These are phyloP conservation scores for Phragmatobia fuliginosa DNA, from an alignment of 2,888 invertebrate species.

Conservation along the genomic window DNA sequence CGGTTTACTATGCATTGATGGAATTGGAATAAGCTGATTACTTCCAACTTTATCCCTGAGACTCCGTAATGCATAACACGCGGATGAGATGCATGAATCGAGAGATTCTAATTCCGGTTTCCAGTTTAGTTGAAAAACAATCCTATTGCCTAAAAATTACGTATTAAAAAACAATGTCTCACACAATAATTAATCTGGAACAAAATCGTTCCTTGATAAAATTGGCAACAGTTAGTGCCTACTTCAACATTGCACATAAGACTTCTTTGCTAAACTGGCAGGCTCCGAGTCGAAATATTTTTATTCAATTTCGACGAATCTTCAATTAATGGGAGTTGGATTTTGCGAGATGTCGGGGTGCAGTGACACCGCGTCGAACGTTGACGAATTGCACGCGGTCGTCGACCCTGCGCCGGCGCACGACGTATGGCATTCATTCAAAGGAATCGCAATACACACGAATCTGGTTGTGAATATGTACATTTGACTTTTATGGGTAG, in stretches of 20 bases:
- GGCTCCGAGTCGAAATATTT: neutral
- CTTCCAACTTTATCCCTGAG: too few relatives aligned
- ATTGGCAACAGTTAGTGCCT: neutral
- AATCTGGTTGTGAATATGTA: neutral
- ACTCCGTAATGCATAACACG: too few relatives aligned
- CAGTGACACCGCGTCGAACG: slow-evolving; percentile 40
- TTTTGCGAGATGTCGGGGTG: slow-evolving; percentile 39
- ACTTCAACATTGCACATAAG: neutral
- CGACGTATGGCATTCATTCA: slow-evolving; percentile 41
- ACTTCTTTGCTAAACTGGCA: neutral
- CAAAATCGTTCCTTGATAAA: neutral
- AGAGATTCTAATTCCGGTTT: too few relatives aligned
- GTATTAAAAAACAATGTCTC: too few relatives aligned
- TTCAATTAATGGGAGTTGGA: slow-evolving; percentile 1
- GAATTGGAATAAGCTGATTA: too few relatives aligned
- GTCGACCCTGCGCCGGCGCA: slow-evolving; percentile 43
- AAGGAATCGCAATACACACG: slow-evolving; percentile 21
- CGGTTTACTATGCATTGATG: too few relatives aligned
- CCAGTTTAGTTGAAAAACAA: too few relatives aligned
- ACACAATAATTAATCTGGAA: too few relatives aligned
- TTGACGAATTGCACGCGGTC: slow-evolving; percentile 58
- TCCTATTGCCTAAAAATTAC: too few relatives aligned
- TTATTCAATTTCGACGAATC: neutral
- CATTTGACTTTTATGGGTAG: slow-evolving; percentile 3
- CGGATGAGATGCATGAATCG: too few relatives aligned